Conservation (phyloP, 2,888 invertebrate genomes). For the Torymus auratus region DNA sequence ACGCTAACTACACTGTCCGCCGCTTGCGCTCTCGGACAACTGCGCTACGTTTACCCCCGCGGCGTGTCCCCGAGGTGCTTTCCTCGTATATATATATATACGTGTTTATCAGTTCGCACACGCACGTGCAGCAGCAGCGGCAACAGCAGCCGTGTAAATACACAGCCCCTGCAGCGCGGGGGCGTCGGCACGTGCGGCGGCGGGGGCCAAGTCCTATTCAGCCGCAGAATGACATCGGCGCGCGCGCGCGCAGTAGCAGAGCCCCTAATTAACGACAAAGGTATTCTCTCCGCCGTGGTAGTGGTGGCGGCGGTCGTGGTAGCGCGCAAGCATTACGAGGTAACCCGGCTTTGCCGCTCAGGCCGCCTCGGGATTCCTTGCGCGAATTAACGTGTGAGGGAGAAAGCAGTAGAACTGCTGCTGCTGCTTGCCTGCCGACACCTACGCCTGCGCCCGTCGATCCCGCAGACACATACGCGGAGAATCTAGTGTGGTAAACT, state of each 20-base stretch:
- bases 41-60: no score
- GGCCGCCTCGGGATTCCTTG: constrained; percentile 47
- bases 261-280: constrained; percentile 60
- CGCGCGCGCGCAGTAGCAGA: constrained; percentile 7
- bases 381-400: constrained; percentile 42
- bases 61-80: constrained; percentile 32
- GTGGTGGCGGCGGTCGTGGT: background rate
- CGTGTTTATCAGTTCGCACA: constrained; percentile 25
- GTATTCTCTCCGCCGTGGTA: constrained; percentile 40
- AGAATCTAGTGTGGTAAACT: no score
- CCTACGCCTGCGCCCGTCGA: constrained; percentile 1
- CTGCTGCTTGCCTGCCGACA: background rate
- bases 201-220: constrained; percentile 36
- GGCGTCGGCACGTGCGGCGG: background rate
- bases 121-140: background rate
- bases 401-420: background rate
- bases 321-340: no score
- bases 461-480: background rate
- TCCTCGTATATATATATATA: background rate
- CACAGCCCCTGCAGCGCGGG: background rate
- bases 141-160: background rate
- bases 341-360: no score
- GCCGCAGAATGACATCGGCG: constrained; percentile 54
- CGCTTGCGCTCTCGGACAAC: no score
- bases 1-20: no score